A percentile compares a stretch with the other conserved stretches of the same genome.
Conservation (phyloP, 2,888 invertebrate species). For the Dione juno region DNA sequence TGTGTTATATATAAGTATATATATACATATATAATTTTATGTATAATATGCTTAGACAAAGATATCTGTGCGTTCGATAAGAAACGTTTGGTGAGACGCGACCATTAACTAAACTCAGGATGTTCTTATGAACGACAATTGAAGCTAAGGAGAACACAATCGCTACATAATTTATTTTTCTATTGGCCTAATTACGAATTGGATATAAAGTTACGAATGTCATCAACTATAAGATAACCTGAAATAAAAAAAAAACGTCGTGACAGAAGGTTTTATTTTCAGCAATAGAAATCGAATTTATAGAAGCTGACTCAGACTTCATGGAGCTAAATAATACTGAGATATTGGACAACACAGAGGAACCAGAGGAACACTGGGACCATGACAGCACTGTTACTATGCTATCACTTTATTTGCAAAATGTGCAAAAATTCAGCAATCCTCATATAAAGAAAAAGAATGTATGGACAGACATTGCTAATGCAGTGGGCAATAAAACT, state of each 20-base stretch:
- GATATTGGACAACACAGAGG: conserved; percentile 63
- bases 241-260: background rate
- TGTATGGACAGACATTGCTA: conserved; percentile 72
- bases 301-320: conserved; percentile 63
- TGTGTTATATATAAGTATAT: no score
- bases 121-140: conserved; percentile 40
- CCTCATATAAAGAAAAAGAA: conserved; percentile 77
- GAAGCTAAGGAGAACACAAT: conserved; percentile 26
- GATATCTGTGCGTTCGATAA: background rate
- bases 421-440: conserved; percentile 71
- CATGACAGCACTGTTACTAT: conserved; percentile 62
- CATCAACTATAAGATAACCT: background rate
- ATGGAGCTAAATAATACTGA: conserved; percentile 64
- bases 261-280: conserved; percentile 56
- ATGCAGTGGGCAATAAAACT: conserved; percentile 67
- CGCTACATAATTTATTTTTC: conserved; percentile 15
- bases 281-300: conserved; percentile 60
- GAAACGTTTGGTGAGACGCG: background rate
- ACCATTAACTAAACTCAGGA: conserved; percentile 32
- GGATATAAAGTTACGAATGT: background rate
- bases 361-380: conserved; percentile 75
- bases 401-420: conserved; percentile 68
- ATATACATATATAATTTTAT: background rate
- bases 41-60: background rate
- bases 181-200: conserved; percentile 1